Evolutionary conservation across 2,797 vertebrate genomes (phyloP).

Genomic region (Enteromius viviparus): DNA sequence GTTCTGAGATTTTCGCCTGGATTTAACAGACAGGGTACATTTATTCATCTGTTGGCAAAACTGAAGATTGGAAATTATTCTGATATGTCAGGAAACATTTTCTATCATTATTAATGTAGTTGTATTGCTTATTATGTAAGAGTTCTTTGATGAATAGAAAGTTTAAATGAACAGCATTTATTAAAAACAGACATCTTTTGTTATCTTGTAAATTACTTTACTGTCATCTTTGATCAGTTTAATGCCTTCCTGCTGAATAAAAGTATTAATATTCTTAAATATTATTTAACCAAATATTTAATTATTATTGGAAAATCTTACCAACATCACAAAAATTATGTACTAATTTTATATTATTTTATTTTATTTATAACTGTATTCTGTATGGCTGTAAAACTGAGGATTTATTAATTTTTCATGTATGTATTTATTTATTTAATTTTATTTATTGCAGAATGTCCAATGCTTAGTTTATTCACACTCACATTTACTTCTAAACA

Average conservation of each 20-base stretch:
- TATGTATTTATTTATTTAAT: neutral
- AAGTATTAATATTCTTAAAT: neutral
- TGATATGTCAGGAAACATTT: too few relatives aligned
- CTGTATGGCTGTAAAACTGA: neutral
- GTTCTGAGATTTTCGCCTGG: too few relatives aligned
- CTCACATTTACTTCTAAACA: neutral
- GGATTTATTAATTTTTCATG: neutral
- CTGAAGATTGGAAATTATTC: neutral
- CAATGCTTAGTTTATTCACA: neutral
- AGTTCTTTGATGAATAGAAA: neutral
- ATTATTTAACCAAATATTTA: neutral
- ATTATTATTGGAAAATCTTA: neutral
- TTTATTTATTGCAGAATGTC: neutral
- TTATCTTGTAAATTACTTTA: neutral
- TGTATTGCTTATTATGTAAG: neutral
- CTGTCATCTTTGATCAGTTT: neutral
- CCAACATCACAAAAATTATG: neutral
- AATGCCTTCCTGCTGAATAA: neutral
- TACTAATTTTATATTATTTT: neutral
- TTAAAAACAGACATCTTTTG: neutral
- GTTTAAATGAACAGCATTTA: neutral
- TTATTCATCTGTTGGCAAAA: neutral
- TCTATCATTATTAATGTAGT: too few relatives aligned
- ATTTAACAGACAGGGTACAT: too few relatives aligned
- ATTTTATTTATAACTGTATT: neutral